These are phyloP conservation scores for Cygnus olor DNA, from an alignment of 2,797 vertebrate species.

Conservation along the genomic window DNA sequence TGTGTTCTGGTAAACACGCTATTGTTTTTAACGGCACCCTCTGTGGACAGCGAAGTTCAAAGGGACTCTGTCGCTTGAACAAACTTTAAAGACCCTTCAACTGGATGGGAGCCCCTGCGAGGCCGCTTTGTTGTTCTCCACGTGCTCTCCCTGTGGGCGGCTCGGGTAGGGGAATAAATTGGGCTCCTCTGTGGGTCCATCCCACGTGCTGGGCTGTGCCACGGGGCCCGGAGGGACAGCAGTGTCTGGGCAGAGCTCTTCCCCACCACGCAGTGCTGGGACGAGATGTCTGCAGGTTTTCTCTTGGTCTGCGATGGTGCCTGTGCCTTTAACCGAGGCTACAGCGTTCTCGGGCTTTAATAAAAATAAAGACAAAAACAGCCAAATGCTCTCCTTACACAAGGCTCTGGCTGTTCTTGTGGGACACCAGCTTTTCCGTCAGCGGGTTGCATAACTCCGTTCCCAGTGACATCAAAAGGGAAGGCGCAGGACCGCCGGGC, in stretches of 20 bases:
- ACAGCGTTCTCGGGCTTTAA: neutral
- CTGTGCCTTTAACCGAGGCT: neutral
- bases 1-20: neutral
- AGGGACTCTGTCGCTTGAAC: constrained; percentile 22
- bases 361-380: neutral
- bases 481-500: neutral
- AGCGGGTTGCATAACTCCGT: neutral
- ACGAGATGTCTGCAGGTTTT: neutral
- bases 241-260: neutral
- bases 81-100: neutral
- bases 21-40: neutral
- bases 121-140: neutral
- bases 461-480: neutral
- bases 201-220: neutral
- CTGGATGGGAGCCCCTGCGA: neutral
- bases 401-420: neutral
- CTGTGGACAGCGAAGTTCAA: neutral
- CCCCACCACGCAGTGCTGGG: neutral
- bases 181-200: neutral
- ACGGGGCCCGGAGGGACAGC: neutral
- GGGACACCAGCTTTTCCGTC: neutral
- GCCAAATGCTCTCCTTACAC: neutral
- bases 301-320: neutral
- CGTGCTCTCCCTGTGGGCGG: neutral
- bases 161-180: neutral